Evolutionary conservation across 1,140 invertebrate genomes (phyloP), one percentile per base, ranked within the genome.

Genomic region (Trialeurodes vaporariorum): DNA sequence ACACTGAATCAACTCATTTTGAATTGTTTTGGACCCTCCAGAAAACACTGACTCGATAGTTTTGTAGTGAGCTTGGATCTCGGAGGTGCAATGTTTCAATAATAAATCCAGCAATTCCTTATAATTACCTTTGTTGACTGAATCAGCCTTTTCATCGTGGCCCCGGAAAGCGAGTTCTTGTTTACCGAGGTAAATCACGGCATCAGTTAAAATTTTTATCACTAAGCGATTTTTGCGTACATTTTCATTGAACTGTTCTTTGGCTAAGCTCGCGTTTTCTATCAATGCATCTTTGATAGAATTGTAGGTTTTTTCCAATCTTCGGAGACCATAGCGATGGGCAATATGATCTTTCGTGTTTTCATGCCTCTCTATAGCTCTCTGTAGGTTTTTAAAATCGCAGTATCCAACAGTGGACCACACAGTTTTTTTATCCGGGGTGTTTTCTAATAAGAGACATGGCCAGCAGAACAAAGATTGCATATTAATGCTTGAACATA

Each of bases 1-100:
- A 58, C 67, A 71, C n/a, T 76, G 68, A 62, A 77, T 70, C n/a
- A 76, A 40, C 61, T 78, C 76, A 65, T 76, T 76, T 70, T 76
- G 73, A 60, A 77, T 76, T 13, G 61, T 65, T 65, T 72, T 74
- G n/a, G 72, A 76, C 25, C 69, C 69, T 59, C 72, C 75, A 72
- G 72, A 74, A 71, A 77, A 76, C n/a, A n/a, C n/a, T n/a, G n/a
- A n/a, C n/a, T n/a, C n/a, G n/a, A n/a, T n/a, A n/a, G n/a, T n/a
- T n/a, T n/a, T n/a, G n/a, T n/a, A n/a, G n/a, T n/a, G n/a, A n/a
- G n/a, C n/a, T n/a, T n/a, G n/a, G n/a, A n/a, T n/a, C n/a, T n/a
- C n/a, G 17, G 34, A 5, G 34, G 34, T 49, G 34, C 5, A 5
- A 49, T 49, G 69, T 40, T 71, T 49, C 26, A 71, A 13, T 5